Percentiles rank a stretch among this genome's conserved stretches.
phyloP scores from a whole-genome alignment of 2,113 vertebrate species.

The Cyprinodon tularosa region DNA sequence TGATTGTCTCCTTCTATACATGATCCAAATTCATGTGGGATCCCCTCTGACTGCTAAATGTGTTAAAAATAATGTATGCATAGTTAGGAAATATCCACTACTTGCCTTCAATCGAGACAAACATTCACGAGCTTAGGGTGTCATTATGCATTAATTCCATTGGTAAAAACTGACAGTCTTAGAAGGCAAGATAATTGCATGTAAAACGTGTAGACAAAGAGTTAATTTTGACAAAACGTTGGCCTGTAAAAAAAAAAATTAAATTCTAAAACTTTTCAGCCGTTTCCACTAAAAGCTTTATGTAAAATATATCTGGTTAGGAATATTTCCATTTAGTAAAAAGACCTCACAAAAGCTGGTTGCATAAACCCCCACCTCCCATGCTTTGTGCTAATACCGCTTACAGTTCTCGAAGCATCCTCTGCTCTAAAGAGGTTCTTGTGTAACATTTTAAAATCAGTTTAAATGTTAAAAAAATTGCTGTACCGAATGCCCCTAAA shows the following conservation, averaged over 20 bases:
- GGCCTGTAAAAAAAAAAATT: constrained; percentile 49
- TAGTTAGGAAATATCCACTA: constrained; percentile 79
- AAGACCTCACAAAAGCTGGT: constrained; percentile 69
- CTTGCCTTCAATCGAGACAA: constrained; percentile 61
- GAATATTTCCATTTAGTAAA: constrained; percentile 64
- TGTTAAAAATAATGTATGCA: constrained; percentile 80
- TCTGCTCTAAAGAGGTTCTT: constrained; percentile 23
- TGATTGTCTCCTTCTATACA: constrained; percentile 74
- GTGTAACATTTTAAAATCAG: constrained; percentile 36
- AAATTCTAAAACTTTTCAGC: constrained; percentile 46
- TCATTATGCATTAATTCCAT: constrained; percentile 39
- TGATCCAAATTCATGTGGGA: constrained; percentile 70
- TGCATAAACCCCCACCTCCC: constrained; percentile 53
- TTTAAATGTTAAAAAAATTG: constrained; percentile 36
- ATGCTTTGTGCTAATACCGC: constrained; percentile 59
- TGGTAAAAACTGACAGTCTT: constrained; percentile 62
- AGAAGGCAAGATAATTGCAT: constrained; percentile 72
- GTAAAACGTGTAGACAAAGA: constrained; percentile 69
- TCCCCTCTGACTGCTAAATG: constrained; percentile 72
- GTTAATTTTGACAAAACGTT: constrained; percentile 67
- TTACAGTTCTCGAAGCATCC: constrained; percentile 37
- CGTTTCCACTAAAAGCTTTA: constrained; percentile 67
- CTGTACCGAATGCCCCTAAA: constrained; percentile 55
- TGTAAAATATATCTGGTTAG: constrained; percentile 72
- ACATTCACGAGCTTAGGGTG: constrained; percentile 58